Conservation (phyloP, 2,113 vertebrate genomes). For the Pomatorhinus ruficollis region DNA sequence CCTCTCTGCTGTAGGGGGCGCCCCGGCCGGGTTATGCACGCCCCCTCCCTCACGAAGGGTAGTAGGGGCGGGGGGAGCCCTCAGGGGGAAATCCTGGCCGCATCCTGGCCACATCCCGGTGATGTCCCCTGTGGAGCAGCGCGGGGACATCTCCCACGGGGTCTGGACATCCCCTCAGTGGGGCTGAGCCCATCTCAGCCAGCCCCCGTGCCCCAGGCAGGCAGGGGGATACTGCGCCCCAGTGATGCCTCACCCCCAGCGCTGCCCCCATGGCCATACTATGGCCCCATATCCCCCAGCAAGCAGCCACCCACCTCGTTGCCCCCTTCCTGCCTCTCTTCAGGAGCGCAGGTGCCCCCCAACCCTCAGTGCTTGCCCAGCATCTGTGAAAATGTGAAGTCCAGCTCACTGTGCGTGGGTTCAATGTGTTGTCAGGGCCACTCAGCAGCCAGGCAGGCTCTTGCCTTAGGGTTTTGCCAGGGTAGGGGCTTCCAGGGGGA, state of each 20-base stretch:
- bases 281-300: rapidly evolving
- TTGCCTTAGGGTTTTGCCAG: not conserved
- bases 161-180: too few relatives aligned
- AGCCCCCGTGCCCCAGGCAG: too few relatives aligned
- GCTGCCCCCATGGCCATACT: rapidly evolving
- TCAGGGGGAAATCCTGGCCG: rapidly evolving
- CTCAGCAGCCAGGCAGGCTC: rapidly evolving
- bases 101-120: rapidly evolving
- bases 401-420: rapidly evolving
- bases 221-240: not conserved
- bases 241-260: too few relatives aligned
- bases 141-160: not conserved
- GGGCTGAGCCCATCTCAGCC: too few relatives aligned
- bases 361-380: rapidly evolving
- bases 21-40: rapidly evolving
- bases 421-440: rapidly evolving
- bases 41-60: rapidly evolving
- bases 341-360: not conserved
- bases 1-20: not conserved
- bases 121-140: not conserved
- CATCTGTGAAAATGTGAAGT: rapidly evolving
- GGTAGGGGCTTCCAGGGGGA: rapidly evolving
- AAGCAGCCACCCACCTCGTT: rapidly evolving
- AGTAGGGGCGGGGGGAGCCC: rapidly evolving
- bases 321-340: not conserved